Percentiles rank a stretch among this genome's conserved stretches.
These are phyloP conservation scores for Tetragnatha montana DNA, from an alignment of 2,888 invertebrate species.

Conservation along the genomic window DNA sequence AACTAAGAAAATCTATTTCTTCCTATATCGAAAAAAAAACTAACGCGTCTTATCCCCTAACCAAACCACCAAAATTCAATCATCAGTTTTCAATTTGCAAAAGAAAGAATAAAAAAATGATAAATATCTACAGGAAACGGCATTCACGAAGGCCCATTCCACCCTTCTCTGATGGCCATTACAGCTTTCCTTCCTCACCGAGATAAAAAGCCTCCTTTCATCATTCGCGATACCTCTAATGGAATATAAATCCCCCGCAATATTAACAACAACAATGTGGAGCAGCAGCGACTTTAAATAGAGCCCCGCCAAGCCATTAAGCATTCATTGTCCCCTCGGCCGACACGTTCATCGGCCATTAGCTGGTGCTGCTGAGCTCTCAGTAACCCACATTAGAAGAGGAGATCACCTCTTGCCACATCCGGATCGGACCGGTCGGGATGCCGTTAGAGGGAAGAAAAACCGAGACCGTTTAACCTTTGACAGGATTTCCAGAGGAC, in stretches of 20 bases:
- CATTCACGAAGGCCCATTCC: background rate
- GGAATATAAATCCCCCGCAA: background rate
- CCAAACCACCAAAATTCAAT: no score
- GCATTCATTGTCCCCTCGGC: slow-evolving; percentile 2
- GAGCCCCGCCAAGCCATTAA: background rate
- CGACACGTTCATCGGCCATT: slow-evolving; percentile 32
- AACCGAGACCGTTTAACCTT: background rate
- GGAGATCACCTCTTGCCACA: no score
- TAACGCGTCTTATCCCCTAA: no score
- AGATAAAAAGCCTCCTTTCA: background rate
- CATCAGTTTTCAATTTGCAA: background rate
- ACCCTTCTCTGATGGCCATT: no score
- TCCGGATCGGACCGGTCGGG: background rate
- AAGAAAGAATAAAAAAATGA: no score
- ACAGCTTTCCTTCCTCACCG: background rate
- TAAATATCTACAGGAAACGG: background rate
- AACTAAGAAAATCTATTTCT: no score
- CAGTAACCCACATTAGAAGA: slow-evolving; percentile 46
- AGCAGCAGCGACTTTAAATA: background rate
- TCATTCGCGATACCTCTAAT: background rate
- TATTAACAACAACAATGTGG: background rate
- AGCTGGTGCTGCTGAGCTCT: slow-evolving; percentile 4
- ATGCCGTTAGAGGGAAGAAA: slow-evolving; percentile 38
- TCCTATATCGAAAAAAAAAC: no score
- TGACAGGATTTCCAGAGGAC: no score